phyloP scores from a whole-genome alignment of 2,797 vertebrate genomes.

The Clamator glandarius region DNA sequence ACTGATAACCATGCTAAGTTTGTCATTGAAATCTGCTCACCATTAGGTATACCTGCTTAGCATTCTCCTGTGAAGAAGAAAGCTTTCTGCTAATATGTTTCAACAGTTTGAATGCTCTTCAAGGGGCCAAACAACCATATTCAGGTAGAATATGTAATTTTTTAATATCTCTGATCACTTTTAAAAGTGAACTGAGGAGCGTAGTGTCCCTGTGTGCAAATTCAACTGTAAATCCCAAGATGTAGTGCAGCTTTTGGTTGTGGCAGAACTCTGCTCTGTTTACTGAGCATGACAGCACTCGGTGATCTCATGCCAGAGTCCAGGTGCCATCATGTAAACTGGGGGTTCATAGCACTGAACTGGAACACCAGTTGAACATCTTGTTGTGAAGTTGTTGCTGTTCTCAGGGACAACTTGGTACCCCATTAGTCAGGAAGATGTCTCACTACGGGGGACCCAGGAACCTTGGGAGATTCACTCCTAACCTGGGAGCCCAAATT shows the following conservation, averaged over 20 bases:
- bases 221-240: background rate
- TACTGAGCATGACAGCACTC: background rate
- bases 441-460: background rate
- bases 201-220: background rate
- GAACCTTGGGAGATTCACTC: accelerated
- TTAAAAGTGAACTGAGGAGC: background rate
- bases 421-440: accelerated
- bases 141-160: background rate
- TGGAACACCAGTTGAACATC: background rate
- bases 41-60: background rate
- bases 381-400: background rate
- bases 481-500: background rate
- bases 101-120: background rate
- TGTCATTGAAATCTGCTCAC: background rate
- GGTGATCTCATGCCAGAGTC: accelerated
- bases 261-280: accelerated
- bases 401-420: background rate
- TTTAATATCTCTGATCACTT: background rate
- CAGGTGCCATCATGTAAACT: background rate
- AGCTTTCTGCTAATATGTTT: background rate
- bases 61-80: background rate
- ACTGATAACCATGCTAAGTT: background rate
- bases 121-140: background rate
- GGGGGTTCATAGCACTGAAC: too few species aligned
- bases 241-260: background rate